These are phyloP conservation scores for Nycteola revayana DNA, from an alignment of 2,888 invertebrate species.

Conservation along the genomic window DNA sequence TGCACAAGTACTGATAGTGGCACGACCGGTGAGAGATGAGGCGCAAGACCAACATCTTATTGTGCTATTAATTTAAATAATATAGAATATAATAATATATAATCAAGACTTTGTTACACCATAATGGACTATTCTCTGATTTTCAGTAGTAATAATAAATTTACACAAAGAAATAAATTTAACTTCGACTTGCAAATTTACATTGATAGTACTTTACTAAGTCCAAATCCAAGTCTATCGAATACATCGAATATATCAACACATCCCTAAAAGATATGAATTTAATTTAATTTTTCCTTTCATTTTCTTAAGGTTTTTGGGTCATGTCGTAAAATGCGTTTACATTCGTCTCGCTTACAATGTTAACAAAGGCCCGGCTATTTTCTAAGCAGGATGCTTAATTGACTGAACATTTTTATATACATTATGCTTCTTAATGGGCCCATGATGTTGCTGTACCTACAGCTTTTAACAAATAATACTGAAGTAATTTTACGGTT, in stretches of 20 bases:
- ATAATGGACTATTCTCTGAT: too few relatives aligned
- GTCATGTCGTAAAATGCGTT: conserved; percentile 65
- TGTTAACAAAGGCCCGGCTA: conserved; percentile 63
- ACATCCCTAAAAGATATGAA: conserved; percentile 50
- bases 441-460: conserved; percentile 23
- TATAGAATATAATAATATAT: too few relatives aligned
- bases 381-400: conserved; percentile 50
- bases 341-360: conserved; percentile 64
- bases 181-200: too few relatives aligned
- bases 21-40: too few relatives aligned
- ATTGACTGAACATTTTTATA: conserved; percentile 46
- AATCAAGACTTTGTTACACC: too few relatives aligned
- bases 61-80: too few relatives aligned
- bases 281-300: conserved; percentile 62
- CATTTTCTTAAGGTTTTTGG: conserved; percentile 54
- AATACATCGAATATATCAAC: not conserved
- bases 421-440: conserved; percentile 32
- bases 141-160: too few relatives aligned
- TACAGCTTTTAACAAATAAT: conserved; percentile 25
- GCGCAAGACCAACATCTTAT: too few relatives aligned
- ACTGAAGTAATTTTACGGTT: not conserved
- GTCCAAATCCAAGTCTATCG: not conserved
- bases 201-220: too few relatives aligned
- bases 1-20: too few relatives aligned
- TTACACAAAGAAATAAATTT: too few relatives aligned